A percentile compares a stretch with the other conserved stretches of the same genome.
Conservation (phyloP, 92 coral and sea anemone species). For the Zoanthus sociatus region DNA sequence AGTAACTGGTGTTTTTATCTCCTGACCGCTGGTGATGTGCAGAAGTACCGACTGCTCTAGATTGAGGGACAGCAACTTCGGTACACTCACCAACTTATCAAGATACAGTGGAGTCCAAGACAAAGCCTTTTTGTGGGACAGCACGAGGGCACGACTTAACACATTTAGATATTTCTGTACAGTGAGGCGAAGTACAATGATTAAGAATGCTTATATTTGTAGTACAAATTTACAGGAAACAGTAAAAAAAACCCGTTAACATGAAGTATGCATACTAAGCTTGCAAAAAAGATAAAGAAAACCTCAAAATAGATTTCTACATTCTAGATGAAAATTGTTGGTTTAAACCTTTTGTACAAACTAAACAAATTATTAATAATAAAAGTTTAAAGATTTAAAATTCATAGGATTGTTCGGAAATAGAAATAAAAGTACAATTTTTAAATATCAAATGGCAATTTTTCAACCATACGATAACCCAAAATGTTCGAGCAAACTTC, state of each 20-base stretch:
- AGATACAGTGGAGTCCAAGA: constrained; percentile 70
- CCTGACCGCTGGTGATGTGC: constrained; percentile 49
- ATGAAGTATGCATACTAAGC: not conserved
- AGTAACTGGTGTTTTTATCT: constrained; percentile 30
- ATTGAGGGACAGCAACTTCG: constrained; percentile 12
- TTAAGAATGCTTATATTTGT: not conserved
- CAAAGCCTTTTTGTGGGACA: constrained; percentile 47
- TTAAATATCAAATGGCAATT: too few species aligned
- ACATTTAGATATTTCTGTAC: constrained; percentile 86
- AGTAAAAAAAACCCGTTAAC: not conserved
- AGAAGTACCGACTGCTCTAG: constrained; percentile 51
- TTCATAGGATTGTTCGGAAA: too few species aligned
- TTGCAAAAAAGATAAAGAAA: too few species aligned
- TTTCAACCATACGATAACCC: too few species aligned
- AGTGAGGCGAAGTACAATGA: constrained; percentile 43
- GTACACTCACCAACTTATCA: constrained; percentile 77
- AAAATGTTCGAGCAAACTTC: too few species aligned
- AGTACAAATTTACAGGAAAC: not conserved
- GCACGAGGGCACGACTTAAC: constrained; percentile 93
- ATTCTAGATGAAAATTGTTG: too few species aligned
- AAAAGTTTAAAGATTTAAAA: too few species aligned
- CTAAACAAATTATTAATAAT: too few species aligned
- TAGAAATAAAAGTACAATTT: too few species aligned
- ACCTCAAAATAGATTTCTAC: too few species aligned
- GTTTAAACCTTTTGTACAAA: too few species aligned